These are phyloP conservation scores for Holotrichia oblita DNA, from an alignment of 1,140 invertebrate species.

Conservation along the genomic window DNA sequence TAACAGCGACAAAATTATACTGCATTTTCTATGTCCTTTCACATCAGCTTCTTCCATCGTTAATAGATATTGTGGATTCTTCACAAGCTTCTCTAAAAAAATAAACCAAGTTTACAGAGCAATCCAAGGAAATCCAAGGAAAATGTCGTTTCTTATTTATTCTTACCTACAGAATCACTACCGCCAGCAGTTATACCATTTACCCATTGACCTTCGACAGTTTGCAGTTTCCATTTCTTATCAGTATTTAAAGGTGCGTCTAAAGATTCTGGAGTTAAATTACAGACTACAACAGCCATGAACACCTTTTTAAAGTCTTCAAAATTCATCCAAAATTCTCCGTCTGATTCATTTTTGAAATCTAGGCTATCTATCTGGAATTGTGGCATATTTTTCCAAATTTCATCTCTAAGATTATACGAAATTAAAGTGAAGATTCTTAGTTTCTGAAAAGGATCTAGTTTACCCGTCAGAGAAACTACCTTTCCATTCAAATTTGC, in stretches of 20 bases:
- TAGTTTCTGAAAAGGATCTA: not conserved
- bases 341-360: not conserved
- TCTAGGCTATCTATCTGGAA: not conserved
- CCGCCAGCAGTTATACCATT: not conserved
- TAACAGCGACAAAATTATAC: not conserved
- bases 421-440: not conserved
- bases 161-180: not conserved
- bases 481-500: conserved; percentile 70
- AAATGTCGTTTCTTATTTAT: no score
- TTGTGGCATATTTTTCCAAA: not conserved
- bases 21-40: not conserved
- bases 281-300: not conserved
- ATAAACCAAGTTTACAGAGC: no score
- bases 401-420: no score
- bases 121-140: no score
- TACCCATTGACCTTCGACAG: not conserved
- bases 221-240: not conserved
- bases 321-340: conserved; percentile 11
- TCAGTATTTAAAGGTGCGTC: no score
- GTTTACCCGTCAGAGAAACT: conserved; percentile 65
- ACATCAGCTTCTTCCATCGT: not conserved
- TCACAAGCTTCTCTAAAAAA: not conserved
- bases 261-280: not conserved
- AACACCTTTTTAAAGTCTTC: not conserved
- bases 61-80: not conserved